These are phyloP conservation scores for Chalcis sispes DNA, from an alignment of 2,888 invertebrate genomes.

Conservation along the genomic window DNA sequence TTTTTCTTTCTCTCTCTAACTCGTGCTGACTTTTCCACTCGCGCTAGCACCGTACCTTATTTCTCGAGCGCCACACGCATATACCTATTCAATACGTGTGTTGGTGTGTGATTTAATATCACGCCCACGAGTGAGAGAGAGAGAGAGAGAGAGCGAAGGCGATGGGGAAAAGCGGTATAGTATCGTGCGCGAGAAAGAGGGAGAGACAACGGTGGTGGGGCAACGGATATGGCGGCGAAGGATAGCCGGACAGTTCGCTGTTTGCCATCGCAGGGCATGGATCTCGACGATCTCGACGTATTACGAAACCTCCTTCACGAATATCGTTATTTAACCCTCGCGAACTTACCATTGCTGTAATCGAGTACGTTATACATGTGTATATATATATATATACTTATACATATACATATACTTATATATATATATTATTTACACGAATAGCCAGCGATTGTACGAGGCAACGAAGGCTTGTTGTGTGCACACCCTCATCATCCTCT, in stretches of 20 bases:
- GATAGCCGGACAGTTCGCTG: constrained; percentile 73
- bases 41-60: constrained; percentile 23
- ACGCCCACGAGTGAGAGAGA: constrained; percentile 67
- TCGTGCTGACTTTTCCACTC: constrained; percentile 10
- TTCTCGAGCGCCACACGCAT: constrained; percentile 38
- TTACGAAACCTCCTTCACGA: too few relatives aligned
- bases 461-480: too few relatives aligned
- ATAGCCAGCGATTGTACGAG: too few relatives aligned
- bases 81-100: constrained; percentile 53
- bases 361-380: too few relatives aligned
- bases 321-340: too few relatives aligned
- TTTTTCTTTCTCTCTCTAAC: too few relatives aligned
- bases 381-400: too few relatives aligned
- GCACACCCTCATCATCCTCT: too few relatives aligned
- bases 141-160: constrained; percentile 57
- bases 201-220: constrained; percentile 61
- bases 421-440: too few relatives aligned
- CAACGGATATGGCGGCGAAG: constrained; percentile 71
- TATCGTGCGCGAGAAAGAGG: neutral
- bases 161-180: constrained; percentile 40
- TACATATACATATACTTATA: too few relatives aligned
- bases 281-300: too few relatives aligned
- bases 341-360: too few relatives aligned
- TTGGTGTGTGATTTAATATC: constrained; percentile 73
- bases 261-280: constrained; percentile 71